A percentile compares a stretch with the other conserved stretches of the same genome.
phyloP scores from a whole-genome alignment of 2,888 invertebrate genomes.

The Heliconius sara region DNA sequence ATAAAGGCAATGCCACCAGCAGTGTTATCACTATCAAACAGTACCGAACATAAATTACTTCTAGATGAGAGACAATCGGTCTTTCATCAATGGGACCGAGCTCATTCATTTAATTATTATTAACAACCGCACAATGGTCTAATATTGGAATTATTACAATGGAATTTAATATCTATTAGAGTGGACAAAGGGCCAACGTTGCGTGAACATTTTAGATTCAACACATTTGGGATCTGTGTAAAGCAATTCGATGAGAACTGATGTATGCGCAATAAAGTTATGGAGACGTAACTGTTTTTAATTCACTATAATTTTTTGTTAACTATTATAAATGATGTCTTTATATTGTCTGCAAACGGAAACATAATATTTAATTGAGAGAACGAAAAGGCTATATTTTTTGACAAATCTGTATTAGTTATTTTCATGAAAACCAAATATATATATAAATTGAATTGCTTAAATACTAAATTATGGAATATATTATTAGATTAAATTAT shows the following conservation, averaged over 20 bases:
- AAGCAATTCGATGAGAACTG: conserved; percentile 60
- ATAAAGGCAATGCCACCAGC: conserved; percentile 58
- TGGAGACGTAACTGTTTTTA: conserved; percentile 48
- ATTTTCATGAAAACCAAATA: no score
- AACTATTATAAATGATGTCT: conserved; percentile 12
- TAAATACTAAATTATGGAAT: no score
- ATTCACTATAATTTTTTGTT: conserved; percentile 14
- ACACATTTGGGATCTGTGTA: conserved; percentile 49
- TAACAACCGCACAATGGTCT: conserved; percentile 47
- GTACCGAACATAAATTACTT: conserved; percentile 68
- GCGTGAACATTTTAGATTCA: conserved; percentile 47
- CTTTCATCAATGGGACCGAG: conserved; percentile 71
- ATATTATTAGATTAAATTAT: no score
- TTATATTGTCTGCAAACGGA: background rate
- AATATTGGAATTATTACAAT: conserved; percentile 23
- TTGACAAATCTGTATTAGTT: no score
- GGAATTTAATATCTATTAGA: conserved; percentile 41
- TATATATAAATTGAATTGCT: no score
- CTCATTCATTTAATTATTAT: conserved; percentile 62
- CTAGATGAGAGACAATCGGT: conserved; percentile 68
- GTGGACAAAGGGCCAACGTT: conserved; percentile 26
- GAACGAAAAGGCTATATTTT: no score
- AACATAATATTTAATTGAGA: background rate
- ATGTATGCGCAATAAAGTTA: conserved; percentile 53
- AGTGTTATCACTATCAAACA: conserved; percentile 63